These are phyloP conservation scores for Thumatha senex DNA, from an alignment of 2,888 invertebrate genomes.

Conservation along the genomic window DNA sequence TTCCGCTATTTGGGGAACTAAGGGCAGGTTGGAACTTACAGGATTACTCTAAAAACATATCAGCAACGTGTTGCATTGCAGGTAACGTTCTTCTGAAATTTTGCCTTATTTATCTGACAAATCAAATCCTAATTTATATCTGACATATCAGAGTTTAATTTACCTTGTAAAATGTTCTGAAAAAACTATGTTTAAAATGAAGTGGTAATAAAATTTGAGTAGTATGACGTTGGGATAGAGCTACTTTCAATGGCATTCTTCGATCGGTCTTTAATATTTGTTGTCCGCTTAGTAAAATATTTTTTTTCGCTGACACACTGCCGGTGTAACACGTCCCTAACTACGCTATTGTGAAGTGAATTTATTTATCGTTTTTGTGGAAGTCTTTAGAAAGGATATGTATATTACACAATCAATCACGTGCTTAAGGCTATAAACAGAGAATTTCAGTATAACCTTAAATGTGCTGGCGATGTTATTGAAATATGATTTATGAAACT, in stretches of 20 bases:
- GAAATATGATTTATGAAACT: background rate
- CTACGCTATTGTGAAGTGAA: slow-evolving; percentile 28
- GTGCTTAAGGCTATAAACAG: background rate
- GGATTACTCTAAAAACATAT: slow-evolving; percentile 11
- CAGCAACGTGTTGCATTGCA: slow-evolving; percentile 4
- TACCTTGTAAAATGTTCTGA: background rate
- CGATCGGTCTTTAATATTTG: slow-evolving; percentile 5
- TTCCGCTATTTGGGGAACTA: slow-evolving; percentile 1
- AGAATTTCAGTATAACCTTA: background rate
- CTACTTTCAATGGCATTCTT: background rate
- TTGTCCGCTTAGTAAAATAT: slow-evolving; percentile 9
- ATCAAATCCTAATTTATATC: background rate
- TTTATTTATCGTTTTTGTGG: slow-evolving; percentile 20
- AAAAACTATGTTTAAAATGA: background rate
- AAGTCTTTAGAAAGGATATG: slow-evolving; percentile 18
- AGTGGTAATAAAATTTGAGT: background rate
- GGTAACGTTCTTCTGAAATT: slow-evolving; percentile 8
- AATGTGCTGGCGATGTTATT: background rate
- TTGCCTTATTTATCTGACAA: background rate
- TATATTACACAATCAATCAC: slow-evolving; percentile 11
- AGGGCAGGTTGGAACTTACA: slow-evolving; percentile 13
- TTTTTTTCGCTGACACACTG: slow-evolving; percentile 24
- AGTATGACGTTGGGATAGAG: background rate
- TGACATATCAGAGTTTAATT: background rate
- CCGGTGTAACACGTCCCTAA: slow-evolving; percentile 33